Percentiles rank a stretch among this genome's conserved stretches.
Evolutionary conservation across 2,113 vertebrate species (phyloP).

Genomic region (Addax nasomaculatus): DNA sequence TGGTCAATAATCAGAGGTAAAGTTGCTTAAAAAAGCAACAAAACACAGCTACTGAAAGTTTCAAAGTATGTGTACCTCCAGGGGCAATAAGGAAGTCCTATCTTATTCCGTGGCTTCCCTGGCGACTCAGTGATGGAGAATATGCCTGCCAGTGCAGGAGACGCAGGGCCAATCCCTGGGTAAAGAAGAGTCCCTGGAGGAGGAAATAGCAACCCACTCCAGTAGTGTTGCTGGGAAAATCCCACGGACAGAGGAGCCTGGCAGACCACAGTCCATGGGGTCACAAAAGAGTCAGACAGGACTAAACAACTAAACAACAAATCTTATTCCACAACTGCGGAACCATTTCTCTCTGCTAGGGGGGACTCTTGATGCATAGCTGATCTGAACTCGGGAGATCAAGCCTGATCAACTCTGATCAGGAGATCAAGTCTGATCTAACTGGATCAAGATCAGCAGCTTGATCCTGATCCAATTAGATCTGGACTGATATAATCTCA

Average conservation of each 20-base stretch:
- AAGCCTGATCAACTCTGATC: not conserved
- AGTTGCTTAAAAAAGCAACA: slow-evolving; percentile 51
- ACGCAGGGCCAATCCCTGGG: not conserved
- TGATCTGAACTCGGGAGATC: rapidly evolving
- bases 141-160: not conserved
- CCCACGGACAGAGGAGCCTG: not conserved
- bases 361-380: not conserved
- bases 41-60: not conserved
- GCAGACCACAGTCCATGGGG: not conserved
- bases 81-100: not conserved
- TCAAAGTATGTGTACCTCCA: not conserved
- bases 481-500: not conserved
- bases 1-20: slow-evolving; percentile 19
- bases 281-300: not conserved
- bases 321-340: not conserved
- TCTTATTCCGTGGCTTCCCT: not conserved
- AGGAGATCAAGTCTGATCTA: not conserved
- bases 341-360: not conserved
- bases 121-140: not conserved
- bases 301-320: not conserved
- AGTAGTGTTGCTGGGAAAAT: not conserved
- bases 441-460: not conserved
- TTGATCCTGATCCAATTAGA: not conserved
- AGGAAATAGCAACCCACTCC: not conserved
- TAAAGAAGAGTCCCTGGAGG: not conserved